Evolutionary conservation across 2,888 invertebrate genomes (phyloP).

Genomic region (Habrosyne pyritoides): DNA sequence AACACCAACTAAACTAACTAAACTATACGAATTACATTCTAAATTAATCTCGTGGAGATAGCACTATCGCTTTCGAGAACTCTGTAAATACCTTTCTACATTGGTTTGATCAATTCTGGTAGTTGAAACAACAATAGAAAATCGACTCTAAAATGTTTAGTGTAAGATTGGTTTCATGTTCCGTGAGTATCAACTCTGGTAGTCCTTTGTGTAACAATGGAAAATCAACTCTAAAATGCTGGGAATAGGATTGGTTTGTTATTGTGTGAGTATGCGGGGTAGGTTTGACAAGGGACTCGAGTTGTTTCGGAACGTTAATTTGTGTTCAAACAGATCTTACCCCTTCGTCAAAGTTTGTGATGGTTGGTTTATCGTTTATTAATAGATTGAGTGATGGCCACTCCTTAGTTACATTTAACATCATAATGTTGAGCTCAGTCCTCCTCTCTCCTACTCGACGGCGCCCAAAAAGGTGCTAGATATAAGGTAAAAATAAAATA

Average conservation of each 20-base stretch:
- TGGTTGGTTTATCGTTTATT: neutral
- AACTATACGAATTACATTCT: slow-evolving; percentile 17
- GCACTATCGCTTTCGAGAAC: slow-evolving; percentile 15
- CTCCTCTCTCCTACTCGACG: no score
- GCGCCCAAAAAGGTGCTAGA: no score
- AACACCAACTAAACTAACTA: neutral
- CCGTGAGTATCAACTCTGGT: neutral
- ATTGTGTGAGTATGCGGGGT: neutral
- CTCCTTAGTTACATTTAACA: no score
- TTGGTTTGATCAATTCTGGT: slow-evolving; percentile 30
- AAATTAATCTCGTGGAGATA: slow-evolving; percentile 8
- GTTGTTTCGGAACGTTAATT: slow-evolving; percentile 27
- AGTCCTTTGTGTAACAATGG: no score
- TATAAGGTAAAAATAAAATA: no score
- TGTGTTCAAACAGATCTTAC: slow-evolving; percentile 20
- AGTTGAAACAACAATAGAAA: neutral
- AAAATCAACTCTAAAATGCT: neutral
- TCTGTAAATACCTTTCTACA: slow-evolving; percentile 30
- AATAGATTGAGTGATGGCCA: slow-evolving; percentile 5
- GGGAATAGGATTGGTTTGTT: slow-evolving; percentile 6
- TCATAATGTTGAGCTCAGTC: no score
- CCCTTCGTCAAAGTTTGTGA: slow-evolving; percentile 10
- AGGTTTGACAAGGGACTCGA: slow-evolving; percentile 20
- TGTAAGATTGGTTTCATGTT: slow-evolving; percentile 8
- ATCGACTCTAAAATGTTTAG: neutral